phyloP scores from a whole-genome alignment of 2,113 vertebrate species.

The Aphelocoma coerulescens region DNA sequence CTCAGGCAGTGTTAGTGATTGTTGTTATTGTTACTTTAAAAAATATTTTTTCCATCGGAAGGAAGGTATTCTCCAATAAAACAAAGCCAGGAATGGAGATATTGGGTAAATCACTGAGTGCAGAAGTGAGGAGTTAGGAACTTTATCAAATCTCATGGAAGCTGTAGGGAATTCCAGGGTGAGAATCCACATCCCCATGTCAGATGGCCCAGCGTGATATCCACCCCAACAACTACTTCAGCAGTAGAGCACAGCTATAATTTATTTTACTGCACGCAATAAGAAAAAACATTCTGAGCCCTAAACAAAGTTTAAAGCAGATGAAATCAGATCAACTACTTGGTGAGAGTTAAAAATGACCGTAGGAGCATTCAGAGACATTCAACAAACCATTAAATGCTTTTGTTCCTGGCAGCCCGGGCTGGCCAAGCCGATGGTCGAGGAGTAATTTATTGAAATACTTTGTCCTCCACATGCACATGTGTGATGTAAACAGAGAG shows the following conservation, averaged over 20 bases:
- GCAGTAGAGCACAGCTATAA: neutral
- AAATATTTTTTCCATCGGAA: neutral
- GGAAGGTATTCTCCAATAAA: neutral
- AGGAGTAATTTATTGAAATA: constrained; percentile 58
- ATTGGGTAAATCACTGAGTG: neutral
- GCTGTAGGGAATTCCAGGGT: neutral
- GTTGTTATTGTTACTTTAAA: accelerated
- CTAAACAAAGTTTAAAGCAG: neutral
- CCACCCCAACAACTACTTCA: neutral
- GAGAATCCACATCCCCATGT: neutral
- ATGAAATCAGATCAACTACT: neutral
- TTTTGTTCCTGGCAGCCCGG: constrained; percentile 12
- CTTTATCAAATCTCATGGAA: neutral
- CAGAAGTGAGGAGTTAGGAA: neutral
- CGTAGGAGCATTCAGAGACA: neutral
- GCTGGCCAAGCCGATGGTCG: neutral
- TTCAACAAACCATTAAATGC: constrained; percentile 39
- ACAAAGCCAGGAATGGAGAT: neutral
- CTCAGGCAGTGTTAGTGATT: accelerated
- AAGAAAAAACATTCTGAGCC: neutral
- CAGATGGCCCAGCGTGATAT: neutral
- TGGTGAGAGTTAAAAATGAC: constrained; percentile 36
- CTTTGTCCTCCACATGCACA: constrained; percentile 56
- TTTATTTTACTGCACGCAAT: neutral
- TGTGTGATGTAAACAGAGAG: constrained; percentile 62